phyloP scores from a whole-genome alignment of 2,888 invertebrate species.

The Eupithecia dodoneata region DNA sequence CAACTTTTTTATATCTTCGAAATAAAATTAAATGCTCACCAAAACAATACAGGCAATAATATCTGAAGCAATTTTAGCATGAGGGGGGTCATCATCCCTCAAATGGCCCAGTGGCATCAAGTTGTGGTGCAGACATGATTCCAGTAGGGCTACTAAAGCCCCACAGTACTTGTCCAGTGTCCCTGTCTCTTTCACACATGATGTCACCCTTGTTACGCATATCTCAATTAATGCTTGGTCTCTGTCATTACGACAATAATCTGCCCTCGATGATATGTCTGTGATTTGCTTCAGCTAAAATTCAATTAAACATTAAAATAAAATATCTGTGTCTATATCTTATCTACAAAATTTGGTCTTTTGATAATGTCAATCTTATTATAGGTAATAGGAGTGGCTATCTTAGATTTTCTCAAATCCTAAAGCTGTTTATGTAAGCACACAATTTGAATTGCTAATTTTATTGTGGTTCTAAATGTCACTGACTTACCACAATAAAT shows the following conservation, averaged over 20 bases:
- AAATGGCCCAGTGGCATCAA: slow-evolving; percentile 88
- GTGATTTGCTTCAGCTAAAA: slow-evolving; percentile 88
- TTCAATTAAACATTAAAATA: slow-evolving; percentile 2
- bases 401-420: slow-evolving; percentile 6
- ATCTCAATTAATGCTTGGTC: slow-evolving; percentile 98
- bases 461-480: slow-evolving; percentile 26
- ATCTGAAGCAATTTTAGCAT: slow-evolving; percentile 98
- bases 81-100: slow-evolving; percentile 95
- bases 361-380: slow-evolving; percentile 33
- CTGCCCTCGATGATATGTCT: slow-evolving; percentile 91
- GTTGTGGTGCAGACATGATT: slow-evolving; percentile 95
- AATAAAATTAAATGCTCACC: slow-evolving; percentile 80
- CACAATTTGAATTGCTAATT: slow-evolving; percentile 36
- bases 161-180: slow-evolving; percentile 94
- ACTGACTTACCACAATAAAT: background rate
- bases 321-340: slow-evolving; percentile 24
- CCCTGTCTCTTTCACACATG: slow-evolving; percentile 94
- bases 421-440: slow-evolving; percentile 1
- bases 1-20: background rate
- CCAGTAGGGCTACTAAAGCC: slow-evolving; percentile 92
- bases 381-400: slow-evolving; percentile 35
- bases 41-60: slow-evolving; percentile 97
- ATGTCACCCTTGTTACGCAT: slow-evolving; percentile 94
- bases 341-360: slow-evolving; percentile 31
- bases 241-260: slow-evolving; percentile 93